phyloP scores from a whole-genome alignment of 2,113 vertebrate genomes.

The Tenrec ecaudatus region DNA sequence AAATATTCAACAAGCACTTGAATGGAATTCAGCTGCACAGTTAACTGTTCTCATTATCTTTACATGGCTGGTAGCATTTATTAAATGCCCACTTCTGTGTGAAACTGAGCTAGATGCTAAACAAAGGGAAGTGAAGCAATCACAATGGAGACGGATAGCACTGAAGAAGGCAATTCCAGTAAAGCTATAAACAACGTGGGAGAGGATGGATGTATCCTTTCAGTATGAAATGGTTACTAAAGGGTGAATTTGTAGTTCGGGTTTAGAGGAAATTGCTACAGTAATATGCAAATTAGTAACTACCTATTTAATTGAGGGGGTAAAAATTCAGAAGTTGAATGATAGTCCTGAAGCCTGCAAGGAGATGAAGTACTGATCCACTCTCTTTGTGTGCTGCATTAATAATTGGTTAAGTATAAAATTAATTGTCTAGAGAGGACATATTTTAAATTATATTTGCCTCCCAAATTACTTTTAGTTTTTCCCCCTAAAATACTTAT shows the following conservation, averaged over 20 bases:
- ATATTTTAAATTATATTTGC: constrained; percentile 59
- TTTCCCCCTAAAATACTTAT: constrained; percentile 2
- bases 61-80: constrained; percentile 30
- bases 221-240: not conserved
- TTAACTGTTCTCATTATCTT: constrained; percentile 20
- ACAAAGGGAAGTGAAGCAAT: not conserved
- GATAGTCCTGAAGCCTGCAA: not conserved
- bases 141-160: not conserved
- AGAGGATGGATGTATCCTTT: not conserved
- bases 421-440: not conserved
- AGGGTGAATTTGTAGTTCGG: not conserved
- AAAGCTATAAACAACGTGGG: not conserved
- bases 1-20: not conserved
- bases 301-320: not conserved
- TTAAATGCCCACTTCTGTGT: not conserved
- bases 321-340: constrained; percentile 26
- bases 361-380: not conserved
- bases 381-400: not conserved
- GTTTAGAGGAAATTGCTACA: not conserved
- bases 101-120: constrained; percentile 30
- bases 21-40: constrained; percentile 45
- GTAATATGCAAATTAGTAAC: not conserved
- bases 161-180: not conserved
- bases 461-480: constrained; percentile 28
- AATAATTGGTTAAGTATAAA: not conserved